Base-by-base conservation (phyloP, 2,888 invertebrate species). In the Drosophila infuscata region DNA sequence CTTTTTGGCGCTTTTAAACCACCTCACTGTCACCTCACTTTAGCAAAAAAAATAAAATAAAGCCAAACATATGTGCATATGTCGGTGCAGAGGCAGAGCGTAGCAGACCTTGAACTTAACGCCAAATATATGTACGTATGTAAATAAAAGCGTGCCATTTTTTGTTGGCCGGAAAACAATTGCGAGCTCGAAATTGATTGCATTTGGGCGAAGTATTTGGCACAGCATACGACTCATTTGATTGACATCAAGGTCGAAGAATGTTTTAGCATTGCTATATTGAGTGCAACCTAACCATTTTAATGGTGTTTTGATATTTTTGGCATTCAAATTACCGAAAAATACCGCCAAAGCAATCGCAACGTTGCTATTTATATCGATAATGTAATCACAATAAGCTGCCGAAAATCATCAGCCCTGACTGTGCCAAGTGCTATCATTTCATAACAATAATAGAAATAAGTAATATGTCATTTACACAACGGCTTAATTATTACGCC, bases 61-160 rank as follows among this genome's bases (percentile, higher is more conserved):
- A 46, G 46, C 4, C 25, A 8, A 46, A 29, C 36, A 38, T 17
- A 38, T n/a, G 54, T 46, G 46, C 53, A 49, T 32, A 51, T 52
- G 57, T 20, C 12, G 41, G 15, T 57, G 46, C n/a, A 59, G 25
- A 51, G 38, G 35, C 53, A 54, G n/a, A 36, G 8, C 25, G 25
- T 43, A 9, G 41, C 33, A 59, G 57, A 56, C 84, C 88, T 84
- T 89, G 90, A 84, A 84, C 84, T 89, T 84, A 84, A 73, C 59
- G 65, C 66, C 80, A 71, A 79, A 72, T 63, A 12, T 12, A 7
- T 20, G 43, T 43, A 38, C 49, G 58, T 67, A 82, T 79, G 80
- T 74, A 85, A 85, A 89, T 76, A 62, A 68, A 70, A 59, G 49
- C 57, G 52, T 70, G 41, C 48, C 53, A 54, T 70, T 64, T 68